Percentiles rank a stretch among this genome's conserved stretches.
Evolutionary conservation across 2,113 vertebrate species (phyloP).

Genomic region (Corydoras maculifer): DNA sequence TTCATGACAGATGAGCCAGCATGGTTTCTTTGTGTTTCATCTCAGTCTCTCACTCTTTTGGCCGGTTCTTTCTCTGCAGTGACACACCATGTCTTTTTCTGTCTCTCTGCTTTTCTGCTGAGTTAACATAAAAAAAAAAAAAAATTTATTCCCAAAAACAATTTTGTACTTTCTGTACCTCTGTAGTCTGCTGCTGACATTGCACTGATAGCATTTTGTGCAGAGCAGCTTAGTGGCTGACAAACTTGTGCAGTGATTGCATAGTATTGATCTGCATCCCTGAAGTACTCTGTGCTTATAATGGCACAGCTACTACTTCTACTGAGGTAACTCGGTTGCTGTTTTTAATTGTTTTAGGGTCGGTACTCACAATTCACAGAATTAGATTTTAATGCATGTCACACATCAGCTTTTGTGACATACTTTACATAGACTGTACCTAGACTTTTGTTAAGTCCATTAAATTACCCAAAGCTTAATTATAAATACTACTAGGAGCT

Average conservation of each 20-base stretch:
- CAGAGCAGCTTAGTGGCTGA: background rate
- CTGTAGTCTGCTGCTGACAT: slow-evolving; percentile 2
- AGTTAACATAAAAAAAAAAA: no score
- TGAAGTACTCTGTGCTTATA: slow-evolving; percentile 44
- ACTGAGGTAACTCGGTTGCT: background rate
- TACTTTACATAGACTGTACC: no score
- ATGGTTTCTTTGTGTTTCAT: slow-evolving; percentile 8
- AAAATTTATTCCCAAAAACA: slow-evolving; percentile 2
- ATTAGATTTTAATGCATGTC: no score
- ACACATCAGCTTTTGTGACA: no score
- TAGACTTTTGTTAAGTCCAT: no score
- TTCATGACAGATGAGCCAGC: slow-evolving; percentile 13
- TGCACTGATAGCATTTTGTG: slow-evolving; percentile 9
- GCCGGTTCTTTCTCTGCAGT: background rate
- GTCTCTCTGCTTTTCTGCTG: slow-evolving; percentile 19
- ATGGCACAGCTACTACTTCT: slow-evolving; percentile 1
- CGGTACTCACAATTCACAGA: no score
- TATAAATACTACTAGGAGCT: no score
- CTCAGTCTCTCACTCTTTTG: background rate
- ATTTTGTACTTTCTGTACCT: slow-evolving; percentile 10
- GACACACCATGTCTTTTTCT: background rate
- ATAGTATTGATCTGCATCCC: slow-evolving; percentile 39
- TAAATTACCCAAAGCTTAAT: no score
- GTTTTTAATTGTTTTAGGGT: no score
- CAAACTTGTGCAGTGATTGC: slow-evolving; percentile 18